These are phyloP conservation scores for Alviniconcha strummeri DNA, from an alignment of 2,888 invertebrate species.

Conservation along the genomic window DNA sequence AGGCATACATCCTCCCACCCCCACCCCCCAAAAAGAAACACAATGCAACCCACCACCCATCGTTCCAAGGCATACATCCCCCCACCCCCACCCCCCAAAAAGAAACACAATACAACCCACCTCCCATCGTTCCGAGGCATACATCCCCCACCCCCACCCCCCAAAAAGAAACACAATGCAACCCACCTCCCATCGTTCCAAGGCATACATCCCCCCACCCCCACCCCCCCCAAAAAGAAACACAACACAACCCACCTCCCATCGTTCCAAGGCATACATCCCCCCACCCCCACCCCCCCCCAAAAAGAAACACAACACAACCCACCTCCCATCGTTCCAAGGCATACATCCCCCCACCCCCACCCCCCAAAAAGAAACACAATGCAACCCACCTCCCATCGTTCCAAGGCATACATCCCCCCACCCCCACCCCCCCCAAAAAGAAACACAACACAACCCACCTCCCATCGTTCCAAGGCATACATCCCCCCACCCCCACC, in stretches of 20 bases:
- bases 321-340: constrained; percentile 90
- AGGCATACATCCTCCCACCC: constrained; percentile 81
- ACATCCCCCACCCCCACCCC: constrained; percentile 72
- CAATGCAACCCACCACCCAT: constrained; percentile 81
- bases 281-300: too few relatives aligned
- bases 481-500: too few relatives aligned
- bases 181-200: constrained; percentile 89
- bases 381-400: constrained; percentile 83
- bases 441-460: constrained; percentile 42
- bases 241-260: constrained; percentile 79
- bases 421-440: too few relatives aligned
- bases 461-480: constrained; percentile 87
- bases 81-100: too few relatives aligned
- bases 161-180: too few relatives aligned
- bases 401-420: constrained; percentile 91
- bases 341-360: constrained; percentile 81
- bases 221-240: too few relatives aligned
- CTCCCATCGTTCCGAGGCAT: constrained; percentile 95
- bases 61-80: constrained; percentile 90
- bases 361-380: too few relatives aligned
- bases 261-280: constrained; percentile 93
- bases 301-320: neutral
- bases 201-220: constrained; percentile 86
- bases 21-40: too few relatives aligned
- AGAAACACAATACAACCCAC: constrained; percentile 50